Percentiles rank a stretch among this genome's conserved stretches.
Conservation (phyloP, 2,888 invertebrate genomes). For the Epistrophe grossulariae region DNA sequence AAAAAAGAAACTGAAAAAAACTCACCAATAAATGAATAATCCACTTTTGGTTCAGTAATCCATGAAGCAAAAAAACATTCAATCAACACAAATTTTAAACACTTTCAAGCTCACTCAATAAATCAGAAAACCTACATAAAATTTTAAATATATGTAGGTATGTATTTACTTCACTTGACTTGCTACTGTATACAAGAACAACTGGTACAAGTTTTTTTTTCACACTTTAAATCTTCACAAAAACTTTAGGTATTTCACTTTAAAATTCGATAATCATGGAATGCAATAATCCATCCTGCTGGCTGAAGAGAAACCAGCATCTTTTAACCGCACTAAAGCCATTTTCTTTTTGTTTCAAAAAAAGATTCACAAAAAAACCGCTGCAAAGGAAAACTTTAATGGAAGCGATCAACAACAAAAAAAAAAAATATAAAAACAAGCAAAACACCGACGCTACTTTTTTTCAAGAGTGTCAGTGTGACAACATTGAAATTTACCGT, state of each 20-base stretch:
- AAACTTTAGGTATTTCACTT: neutral
- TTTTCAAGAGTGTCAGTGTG: slow-evolving; percentile 13
- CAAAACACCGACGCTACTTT: slow-evolving; percentile 24
- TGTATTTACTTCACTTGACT: neutral
- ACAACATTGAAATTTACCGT: slow-evolving; percentile 11
- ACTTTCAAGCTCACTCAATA: neutral
- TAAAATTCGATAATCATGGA: neutral
- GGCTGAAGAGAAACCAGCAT: neutral
- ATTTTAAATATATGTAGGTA: neutral
- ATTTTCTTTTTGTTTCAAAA: slow-evolving; percentile 1
- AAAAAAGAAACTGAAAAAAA: no score
- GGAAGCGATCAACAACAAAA: neutral
- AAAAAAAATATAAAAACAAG: neutral
- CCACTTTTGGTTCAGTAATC: slow-evolving; percentile 11
- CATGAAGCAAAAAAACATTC: neutral
- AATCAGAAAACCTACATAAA: neutral
- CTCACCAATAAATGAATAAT: slow-evolving; percentile 17
- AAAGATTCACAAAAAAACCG: neutral
- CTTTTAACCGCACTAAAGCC: slow-evolving; percentile 13
- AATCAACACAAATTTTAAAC: neutral
- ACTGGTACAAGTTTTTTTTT: slow-evolving; percentile 6
- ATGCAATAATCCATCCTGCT: slow-evolving; percentile 8
- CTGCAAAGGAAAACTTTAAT: neutral
- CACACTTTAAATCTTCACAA: neutral
- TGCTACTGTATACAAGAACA: neutral